These are phyloP conservation scores for Oryzias sinensis DNA, from an alignment of 2,797 vertebrate genomes.

Conservation along the genomic window DNA sequence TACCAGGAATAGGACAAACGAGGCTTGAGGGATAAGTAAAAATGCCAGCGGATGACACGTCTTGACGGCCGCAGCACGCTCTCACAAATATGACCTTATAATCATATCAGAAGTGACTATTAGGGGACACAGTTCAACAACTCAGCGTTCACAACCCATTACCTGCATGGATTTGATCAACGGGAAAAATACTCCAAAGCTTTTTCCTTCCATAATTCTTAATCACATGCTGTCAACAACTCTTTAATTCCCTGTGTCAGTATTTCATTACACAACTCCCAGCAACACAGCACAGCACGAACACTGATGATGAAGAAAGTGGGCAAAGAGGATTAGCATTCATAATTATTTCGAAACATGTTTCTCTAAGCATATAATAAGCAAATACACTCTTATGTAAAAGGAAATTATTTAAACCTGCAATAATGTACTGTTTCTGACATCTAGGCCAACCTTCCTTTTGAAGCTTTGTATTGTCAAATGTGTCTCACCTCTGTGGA, in stretches of 20 bases:
- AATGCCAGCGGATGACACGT: slow-evolving; percentile 16
- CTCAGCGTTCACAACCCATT: slow-evolving; percentile 1
- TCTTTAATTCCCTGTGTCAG: slow-evolving; percentile 1
- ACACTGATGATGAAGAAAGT: slow-evolving; percentile 3
- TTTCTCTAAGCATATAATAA: background rate
- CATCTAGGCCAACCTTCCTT: no score
- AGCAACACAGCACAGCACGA: slow-evolving; percentile 9
- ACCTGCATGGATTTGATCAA: slow-evolving; percentile 1
- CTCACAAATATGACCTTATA: slow-evolving; percentile 5
- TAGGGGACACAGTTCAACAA: background rate
- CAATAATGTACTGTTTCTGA: no score
- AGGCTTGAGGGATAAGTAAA: slow-evolving; percentile 29
- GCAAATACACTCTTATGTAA: no score
- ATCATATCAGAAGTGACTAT: background rate
- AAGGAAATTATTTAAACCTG: no score
- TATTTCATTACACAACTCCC: slow-evolving; percentile 4
- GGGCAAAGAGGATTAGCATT: slow-evolving; percentile 11
- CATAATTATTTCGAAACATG: slow-evolving; percentile 8
- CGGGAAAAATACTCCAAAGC: background rate
- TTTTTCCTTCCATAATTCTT: slow-evolving; percentile 1
- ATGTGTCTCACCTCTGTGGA: no score
- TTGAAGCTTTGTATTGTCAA: no score
- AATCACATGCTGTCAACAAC: slow-evolving; percentile 4
- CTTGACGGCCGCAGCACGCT: slow-evolving; percentile 1
- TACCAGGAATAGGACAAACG: slow-evolving; percentile 27